These are phyloP conservation scores for Aethina tumida DNA, from an alignment of 1,140 invertebrate genomes.

Conservation along the genomic window DNA sequence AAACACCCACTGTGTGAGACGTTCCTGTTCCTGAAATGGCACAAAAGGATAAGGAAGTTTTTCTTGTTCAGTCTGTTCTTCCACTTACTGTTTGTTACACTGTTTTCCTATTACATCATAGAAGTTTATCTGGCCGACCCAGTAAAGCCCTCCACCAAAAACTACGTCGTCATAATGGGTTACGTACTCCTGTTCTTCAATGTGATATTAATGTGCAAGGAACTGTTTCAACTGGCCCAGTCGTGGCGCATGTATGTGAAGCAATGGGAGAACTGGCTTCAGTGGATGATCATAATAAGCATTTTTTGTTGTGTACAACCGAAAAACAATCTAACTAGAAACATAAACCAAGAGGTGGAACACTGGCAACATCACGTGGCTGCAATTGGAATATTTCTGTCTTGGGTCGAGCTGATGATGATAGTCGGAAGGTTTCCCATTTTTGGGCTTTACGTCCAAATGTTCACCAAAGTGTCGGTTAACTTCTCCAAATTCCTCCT, in stretches of 20 bases:
- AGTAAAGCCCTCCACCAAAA: conserved; percentile 33
- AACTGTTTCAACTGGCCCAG: conserved; percentile 63
- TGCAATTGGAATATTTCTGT: conserved; percentile 63
- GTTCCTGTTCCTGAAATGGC: conserved; percentile 73
- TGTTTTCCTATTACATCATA: conserved; percentile 61
- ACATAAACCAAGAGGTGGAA: conserved; percentile 34
- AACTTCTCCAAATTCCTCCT: conserved; percentile 76
- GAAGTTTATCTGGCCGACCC: conserved; percentile 40
- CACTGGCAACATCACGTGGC: conserved; percentile 71
- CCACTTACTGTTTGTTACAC: conserved; percentile 61
- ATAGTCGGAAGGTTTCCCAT: conserved; percentile 74
- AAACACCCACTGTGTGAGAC: conserved; percentile 75
- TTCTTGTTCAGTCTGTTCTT: conserved; percentile 71
- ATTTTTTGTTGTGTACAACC: conserved; percentile 51
- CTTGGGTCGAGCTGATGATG: conserved; percentile 74
- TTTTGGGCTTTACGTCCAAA: conserved; percentile 76
- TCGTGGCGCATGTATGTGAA: conserved; percentile 57
- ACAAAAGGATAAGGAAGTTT: conserved; percentile 70
- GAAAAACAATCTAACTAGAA: conserved; percentile 22
- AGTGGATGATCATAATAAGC: conserved; percentile 62
- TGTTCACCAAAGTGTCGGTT: conserved; percentile 73
- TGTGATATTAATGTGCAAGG: conserved; percentile 51
- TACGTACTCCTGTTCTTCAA: conserved; percentile 52
- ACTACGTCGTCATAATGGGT: conserved; percentile 41
- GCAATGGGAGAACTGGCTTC: conserved; percentile 76